Conservation (phyloP, 2,888 invertebrate species). For the Stegana nigrithorax region DNA sequence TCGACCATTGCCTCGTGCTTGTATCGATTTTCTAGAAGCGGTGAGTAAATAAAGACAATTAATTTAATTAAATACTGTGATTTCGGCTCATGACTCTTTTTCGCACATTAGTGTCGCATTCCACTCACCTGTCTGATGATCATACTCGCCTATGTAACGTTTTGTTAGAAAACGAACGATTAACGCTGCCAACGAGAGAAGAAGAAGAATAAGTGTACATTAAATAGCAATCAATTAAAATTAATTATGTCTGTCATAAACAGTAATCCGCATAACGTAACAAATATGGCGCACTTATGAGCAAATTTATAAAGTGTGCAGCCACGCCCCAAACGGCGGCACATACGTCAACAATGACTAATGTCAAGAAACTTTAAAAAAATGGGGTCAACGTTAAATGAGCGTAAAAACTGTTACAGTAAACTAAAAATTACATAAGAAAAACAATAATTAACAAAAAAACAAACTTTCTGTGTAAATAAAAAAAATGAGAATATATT, state of each 20-base stretch:
- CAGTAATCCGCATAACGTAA: neutral
- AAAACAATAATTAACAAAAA: no score
- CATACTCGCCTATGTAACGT: constrained; percentile 94
- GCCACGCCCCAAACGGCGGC: neutral
- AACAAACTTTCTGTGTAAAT: neutral
- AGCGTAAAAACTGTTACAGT: constrained; percentile 22
- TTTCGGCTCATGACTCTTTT: neutral
- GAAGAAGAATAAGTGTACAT: neutral
- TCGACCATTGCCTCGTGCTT: constrained; percentile 90
- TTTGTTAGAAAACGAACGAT: constrained; percentile 93
- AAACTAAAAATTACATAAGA: constrained; percentile 13
- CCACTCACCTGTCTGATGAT: constrained; percentile 85
- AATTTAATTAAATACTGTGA: neutral
- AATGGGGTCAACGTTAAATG: constrained; percentile 31
- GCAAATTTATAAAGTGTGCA: neutral
- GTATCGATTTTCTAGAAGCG: constrained; percentile 92
- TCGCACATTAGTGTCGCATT: constrained; percentile 22
- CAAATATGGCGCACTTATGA: neutral
- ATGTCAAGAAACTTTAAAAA: neutral
- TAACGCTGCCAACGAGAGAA: constrained; percentile 73
- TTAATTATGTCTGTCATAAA: constrained; percentile 7
- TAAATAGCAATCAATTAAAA: neutral
- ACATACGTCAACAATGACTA: neutral
- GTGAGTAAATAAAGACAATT: constrained; percentile 41
- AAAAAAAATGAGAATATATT: neutral